Base-by-base conservation (phyloP, 2,113 vertebrate genomes). In the Pristiophorus japonicus region DNA sequence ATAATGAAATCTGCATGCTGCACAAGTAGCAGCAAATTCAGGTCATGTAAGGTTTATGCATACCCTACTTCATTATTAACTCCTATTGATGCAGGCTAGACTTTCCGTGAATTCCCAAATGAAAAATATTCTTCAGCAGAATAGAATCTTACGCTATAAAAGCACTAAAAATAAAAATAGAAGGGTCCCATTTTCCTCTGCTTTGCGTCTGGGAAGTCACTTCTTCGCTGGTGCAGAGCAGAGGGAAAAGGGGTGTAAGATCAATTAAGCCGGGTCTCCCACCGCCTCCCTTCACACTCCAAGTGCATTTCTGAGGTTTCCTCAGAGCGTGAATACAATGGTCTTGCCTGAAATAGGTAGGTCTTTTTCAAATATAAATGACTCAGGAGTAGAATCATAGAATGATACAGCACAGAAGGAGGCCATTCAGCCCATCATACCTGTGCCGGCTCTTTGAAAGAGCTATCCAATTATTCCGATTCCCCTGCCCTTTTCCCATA, bases 11-110 rank as follows among this genome's bases (percentile, higher is more conserved):
- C 18, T n/a, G 14, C 11, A 59, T 90, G 47, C 47, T 27, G 84
- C 84, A 22, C 20, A 87, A 22, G 45, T 51, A 87, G 8, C 51
- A 45, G n/a, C n/a, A n/a, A 55, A 4, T 51, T 90, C 47, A 90
- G 51, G 45, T 90, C 87, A 12, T 4, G 27, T 47, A 90, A 90
- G 38, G 87, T 59, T 88, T 90, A 90, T 90, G 87, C 91, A 93
- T 12, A 24, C 22, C 62, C 30, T 63, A 34, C 90, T 24, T 65
- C 62, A 42, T 93, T 93, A 22, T 66, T 66, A 42, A 42, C 63
- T 93, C 62, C 34, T 66, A 66, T 24, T 66, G n/a, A 67, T 4
- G 24, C 14, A 2, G 20, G 38, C n/a, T 22, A 8, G 20, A 27
- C 20, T 14, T 94, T 6, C 38, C 14, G 63, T 27, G 14, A 93